These are phyloP conservation scores for Diceros bicornis DNA, from an alignment of 2,797 vertebrate genomes.

Conservation along the genomic window DNA sequence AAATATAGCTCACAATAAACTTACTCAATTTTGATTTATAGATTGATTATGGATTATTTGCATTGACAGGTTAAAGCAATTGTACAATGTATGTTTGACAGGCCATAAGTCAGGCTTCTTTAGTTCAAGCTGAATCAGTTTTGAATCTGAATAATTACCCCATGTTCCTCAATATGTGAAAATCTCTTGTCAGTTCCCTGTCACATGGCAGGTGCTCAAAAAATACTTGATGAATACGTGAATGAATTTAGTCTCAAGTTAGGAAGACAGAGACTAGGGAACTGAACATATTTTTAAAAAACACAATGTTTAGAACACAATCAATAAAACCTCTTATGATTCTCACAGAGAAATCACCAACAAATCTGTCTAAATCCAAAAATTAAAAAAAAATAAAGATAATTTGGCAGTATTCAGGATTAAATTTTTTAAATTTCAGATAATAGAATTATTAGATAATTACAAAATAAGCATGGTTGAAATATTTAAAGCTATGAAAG, in stretches of 20 bases:
- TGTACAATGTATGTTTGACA: too few relatives aligned
- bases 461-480: not conserved
- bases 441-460: not conserved
- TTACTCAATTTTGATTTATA: too few relatives aligned
- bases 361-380: not conserved
- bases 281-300: not conserved
- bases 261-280: not conserved
- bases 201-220: not conserved
- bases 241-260: not conserved
- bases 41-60: too few relatives aligned
- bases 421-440: not conserved
- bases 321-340: not conserved
- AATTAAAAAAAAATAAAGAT: not conserved
- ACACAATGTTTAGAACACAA: not conserved
- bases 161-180: too few relatives aligned
- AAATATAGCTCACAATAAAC: too few relatives aligned
- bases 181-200: not conserved
- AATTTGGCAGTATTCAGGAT: not conserved
- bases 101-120: too few relatives aligned
- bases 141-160: too few relatives aligned
- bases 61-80: too few relatives aligned
- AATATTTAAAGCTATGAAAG: not conserved
- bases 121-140: too few relatives aligned
- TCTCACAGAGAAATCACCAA: not conserved
- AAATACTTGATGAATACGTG: not conserved